These are phyloP conservation scores for Actinernus sp. DNA, from an alignment of 92 coral and sea anemone species.

Conservation along the genomic window DNA sequence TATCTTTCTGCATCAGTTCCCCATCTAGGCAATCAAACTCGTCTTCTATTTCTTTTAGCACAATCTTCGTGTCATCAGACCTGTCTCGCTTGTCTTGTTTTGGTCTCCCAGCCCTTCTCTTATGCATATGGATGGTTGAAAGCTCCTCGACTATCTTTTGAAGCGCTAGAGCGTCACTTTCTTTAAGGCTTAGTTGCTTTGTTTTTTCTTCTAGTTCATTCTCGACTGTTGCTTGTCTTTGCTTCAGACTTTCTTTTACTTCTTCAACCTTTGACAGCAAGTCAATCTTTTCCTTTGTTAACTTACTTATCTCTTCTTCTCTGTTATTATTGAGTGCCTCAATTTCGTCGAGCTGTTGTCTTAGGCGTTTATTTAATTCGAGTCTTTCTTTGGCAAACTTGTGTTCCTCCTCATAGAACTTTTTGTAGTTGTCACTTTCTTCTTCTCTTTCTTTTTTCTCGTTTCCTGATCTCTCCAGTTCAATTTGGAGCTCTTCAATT, in stretches of 20 bases:
- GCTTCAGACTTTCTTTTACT: too few species aligned
- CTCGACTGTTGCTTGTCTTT: conserved; percentile 5
- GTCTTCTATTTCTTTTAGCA: conserved; percentile 34
- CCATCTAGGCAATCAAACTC: conserved; percentile 50
- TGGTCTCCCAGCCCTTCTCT: conserved; percentile 15
- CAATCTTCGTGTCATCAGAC: not conserved
- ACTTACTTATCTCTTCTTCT: conserved; percentile 6
- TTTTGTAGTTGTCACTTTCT: conserved; percentile 18
- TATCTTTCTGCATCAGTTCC: conserved; percentile 51
- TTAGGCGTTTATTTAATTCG: conserved; percentile 28
- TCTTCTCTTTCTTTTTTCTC: conserved; percentile 59
- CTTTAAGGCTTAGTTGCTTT: conserved; percentile 4
- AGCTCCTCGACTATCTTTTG: conserved; percentile 31
- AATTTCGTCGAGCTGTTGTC: conserved; percentile 31
- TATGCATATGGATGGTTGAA: conserved; percentile 5
- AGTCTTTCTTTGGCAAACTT: conserved; percentile 46
- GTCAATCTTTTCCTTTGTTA: conserved; percentile 7
- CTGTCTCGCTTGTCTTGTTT: conserved; percentile 6
- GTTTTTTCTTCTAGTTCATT: conserved; percentile 25
- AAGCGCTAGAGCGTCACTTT: conserved; percentile 16
- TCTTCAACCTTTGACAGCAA: conserved; percentile 4
- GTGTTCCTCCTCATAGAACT: conserved; percentile 52
- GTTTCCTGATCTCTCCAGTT: conserved; percentile 32
- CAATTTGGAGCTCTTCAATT: conserved; percentile 43
- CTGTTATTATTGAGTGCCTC: conserved; percentile 9